Conservation (phyloP, 2,888 invertebrate genomes). For the Elegia similella region DNA sequence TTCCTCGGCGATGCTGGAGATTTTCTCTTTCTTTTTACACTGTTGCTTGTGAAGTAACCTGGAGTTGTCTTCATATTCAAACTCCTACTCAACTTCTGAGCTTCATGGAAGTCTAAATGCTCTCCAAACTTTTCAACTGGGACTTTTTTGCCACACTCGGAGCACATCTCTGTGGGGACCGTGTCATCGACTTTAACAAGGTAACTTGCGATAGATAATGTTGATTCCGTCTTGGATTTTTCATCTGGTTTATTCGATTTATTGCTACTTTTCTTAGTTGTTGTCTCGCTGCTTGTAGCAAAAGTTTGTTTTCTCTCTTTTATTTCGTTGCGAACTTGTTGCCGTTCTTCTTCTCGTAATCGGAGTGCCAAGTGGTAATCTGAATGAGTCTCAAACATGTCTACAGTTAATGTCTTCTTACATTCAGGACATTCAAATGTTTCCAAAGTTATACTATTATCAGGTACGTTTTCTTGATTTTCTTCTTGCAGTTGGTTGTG, state of each 20-base stretch:
- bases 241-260: conserved; percentile 34
- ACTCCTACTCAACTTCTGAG: conserved; percentile 87
- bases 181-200: conserved; percentile 66
- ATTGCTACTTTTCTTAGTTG: conserved; percentile 22
- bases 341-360: conserved; percentile 81
- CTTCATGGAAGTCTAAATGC: conserved; percentile 93
- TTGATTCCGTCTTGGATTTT: conserved; percentile 43
- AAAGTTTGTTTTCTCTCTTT: conserved; percentile 35
- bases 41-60: conserved; percentile 31
- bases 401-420: conserved; percentile 76
- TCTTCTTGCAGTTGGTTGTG: not conserved
- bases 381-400: conserved; percentile 84
- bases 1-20: conserved; percentile 51
- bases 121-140: conserved; percentile 83
- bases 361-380: conserved; percentile 88
- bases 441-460: conserved; percentile 25
- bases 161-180: conserved; percentile 78
- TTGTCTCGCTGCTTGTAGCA: conserved; percentile 28
- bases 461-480: not conserved
- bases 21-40: conserved; percentile 62
- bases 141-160: conserved; percentile 85
- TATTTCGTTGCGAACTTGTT: conserved; percentile 46
- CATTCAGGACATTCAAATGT: conserved; percentile 84
- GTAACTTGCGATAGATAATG: conserved; percentile 60
- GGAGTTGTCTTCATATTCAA: conserved; percentile 72